Base-by-base conservation (phyloP, 2,797 vertebrate genomes). In the Labeo calbasu region DNA sequence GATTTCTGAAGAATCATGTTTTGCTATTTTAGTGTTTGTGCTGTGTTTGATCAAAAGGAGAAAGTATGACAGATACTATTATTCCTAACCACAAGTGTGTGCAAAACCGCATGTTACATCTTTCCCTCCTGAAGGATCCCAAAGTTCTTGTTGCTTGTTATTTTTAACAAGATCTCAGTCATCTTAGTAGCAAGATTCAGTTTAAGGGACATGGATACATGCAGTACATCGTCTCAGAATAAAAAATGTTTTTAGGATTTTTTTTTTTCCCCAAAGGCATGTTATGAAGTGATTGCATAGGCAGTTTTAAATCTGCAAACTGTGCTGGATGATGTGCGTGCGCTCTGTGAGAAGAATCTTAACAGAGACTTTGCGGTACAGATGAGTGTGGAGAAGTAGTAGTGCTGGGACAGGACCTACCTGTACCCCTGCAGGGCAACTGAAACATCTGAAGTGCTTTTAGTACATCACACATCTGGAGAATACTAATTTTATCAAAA, bases 241-340 rank as follows among this genome's bases (percentile, higher is more conserved):
- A 81, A 72, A 79, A 48, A 85, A 78, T 63, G 66, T 86, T 86
- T 87, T 76, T 69, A 40, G 48, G 87, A 91, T 91, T 88, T 76
- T 40, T 87, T 84, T 89, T 89, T 12, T 4, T 2, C 0, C 85
- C 87, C 86, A 79, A 73, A 83, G 88, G 89, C 80, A 71, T 86
- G 77, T 85, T 87, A 63, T 85, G 75, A 91, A 91, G 86, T 86
- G 88, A 88, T 86, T 55, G 79, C 87, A 87, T 91, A 88, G 89
- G 91, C 89, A 91, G 84, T 83, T 92, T 91, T 78, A 21, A 79
- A 92, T 90, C 85, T 91, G 87, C 90, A 91, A 70, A 48, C 78
- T 83, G 85, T 51, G 57, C 72, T 81, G 51, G 14, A 63, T 36
- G 8, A 28, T 69, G 71, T 51, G 81, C 2, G 61, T 46, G 78